Conservation (phyloP, 2,888 invertebrate genomes). For the Meiosimyza platycephala region DNA sequence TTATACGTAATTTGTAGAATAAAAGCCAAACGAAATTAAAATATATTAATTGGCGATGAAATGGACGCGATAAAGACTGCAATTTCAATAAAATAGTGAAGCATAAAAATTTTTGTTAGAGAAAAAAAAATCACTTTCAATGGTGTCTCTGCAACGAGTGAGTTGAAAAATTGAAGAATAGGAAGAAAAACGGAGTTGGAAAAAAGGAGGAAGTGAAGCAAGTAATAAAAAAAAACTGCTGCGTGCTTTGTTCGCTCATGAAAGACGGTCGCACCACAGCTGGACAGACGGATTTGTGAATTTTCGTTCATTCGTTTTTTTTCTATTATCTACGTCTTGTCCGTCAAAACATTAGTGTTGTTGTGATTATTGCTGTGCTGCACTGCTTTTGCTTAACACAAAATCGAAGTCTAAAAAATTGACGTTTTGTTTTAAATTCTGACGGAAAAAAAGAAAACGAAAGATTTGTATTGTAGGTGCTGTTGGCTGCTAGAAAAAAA, state of each 20-base stretch:
- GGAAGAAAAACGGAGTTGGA: not conserved
- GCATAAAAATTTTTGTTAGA: not conserved
- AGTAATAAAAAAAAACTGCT: not conserved
- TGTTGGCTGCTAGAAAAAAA: conserved; percentile 9
- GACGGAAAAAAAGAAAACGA: conserved; percentile 1
- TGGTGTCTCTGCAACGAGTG: not conserved
- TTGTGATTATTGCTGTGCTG: not conserved
- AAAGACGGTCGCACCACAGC: not conserved
- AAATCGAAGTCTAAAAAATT: conserved; percentile 13
- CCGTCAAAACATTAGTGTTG: conserved; percentile 13
- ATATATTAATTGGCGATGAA: not conserved
- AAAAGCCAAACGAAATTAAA: not conserved
- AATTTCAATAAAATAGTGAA: not conserved
- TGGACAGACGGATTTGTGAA: conserved; percentile 14
- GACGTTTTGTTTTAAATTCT: conserved; percentile 19
- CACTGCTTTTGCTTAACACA: not conserved
- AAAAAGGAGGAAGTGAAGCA: not conserved
- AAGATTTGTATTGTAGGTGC: not conserved
- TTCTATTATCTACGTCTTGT: conserved; percentile 18
- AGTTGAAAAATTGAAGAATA: conserved; percentile 1
- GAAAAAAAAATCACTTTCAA: not conserved
- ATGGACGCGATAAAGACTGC: not conserved
- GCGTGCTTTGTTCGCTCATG: conserved; percentile 17
- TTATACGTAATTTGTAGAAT: not conserved
- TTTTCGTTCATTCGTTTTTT: conserved; percentile 8